Evolutionary conservation across 1,140 invertebrate genomes (phyloP), one percentile per base, ranked within the genome.

Genomic region (Antheraea pernyi): DNA sequence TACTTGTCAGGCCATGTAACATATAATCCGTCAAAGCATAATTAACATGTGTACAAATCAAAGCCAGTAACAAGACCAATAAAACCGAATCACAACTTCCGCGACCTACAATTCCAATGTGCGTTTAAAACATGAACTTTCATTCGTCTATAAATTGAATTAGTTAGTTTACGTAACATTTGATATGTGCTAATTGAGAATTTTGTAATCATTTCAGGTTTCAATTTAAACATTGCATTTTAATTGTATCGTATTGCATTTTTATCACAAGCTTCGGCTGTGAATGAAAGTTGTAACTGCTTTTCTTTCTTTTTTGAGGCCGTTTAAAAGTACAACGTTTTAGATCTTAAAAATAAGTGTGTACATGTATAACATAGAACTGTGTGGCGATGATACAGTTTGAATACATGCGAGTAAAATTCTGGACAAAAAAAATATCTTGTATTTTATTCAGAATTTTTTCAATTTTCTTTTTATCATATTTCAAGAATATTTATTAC

Each of bases 81-180:
- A 53, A 53, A 53, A 53, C 46, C 46, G 37, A 63, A 63, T 16
- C 30, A 37, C 61, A 63, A 10, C 19, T 58, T 53, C 65, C 48
- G 18, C n/a, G 48, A 66, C 68, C 48, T n/a, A 65, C n/a, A 53
- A 48, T 62, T 62, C 65, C 62, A 59, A 10, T 42, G 59, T 22
- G 13, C 22, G 19, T 61, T 53, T 46, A 37, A 36, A 36, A 37
- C 37, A 37, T 37, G 13, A 60, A 65, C 66, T 63, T 63, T 48
- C 46, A 65, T 66, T 46, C 13, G 37, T 66, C 62, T 37, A 61
- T 61, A 70, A 60, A 70, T 62, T 36, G 11, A 63, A n/a, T 30
- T 63, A n/a, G 8, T 42, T 42, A 42, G 30, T 63, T 63, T 63
- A n/a, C 61, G 30, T 37, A 63, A 63, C 61, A 16, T 63, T 63